Evolutionary conservation across 1,140 invertebrate species (phyloP), one percentile per base, ranked within the genome.

Genomic region (Caenorhabditis tropicalis): DNA sequence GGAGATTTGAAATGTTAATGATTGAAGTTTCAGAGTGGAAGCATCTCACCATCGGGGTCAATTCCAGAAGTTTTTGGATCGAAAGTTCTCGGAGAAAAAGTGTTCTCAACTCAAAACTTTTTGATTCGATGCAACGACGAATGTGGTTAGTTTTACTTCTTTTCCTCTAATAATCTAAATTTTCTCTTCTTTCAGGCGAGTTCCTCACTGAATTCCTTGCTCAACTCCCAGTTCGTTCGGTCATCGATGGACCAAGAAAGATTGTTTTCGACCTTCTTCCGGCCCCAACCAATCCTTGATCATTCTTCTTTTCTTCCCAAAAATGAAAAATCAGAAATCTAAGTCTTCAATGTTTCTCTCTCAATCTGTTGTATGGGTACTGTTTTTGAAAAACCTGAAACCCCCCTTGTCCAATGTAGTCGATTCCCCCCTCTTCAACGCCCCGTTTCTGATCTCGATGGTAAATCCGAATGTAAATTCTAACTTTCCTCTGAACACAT

Each of bases 1-100:
- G 19, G 19, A 74, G 19, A 24, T 9, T 74, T 21, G 10, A 70
- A 46, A 48, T 46, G 1, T 80, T 15, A 80, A 24, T 33, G 0
- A 21, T 80, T 49, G 5, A 5, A 10, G 46, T 74, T 83, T 53
- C 74, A 84, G 83, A 79, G 70, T 21, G 83, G 83, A 39, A 74
- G 58, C 29, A 65, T 84, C 24, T 84, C 83, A 27, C 83, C 83
- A 31, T 60, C 70, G 3, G 83, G 65, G 48, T 81, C 83, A 7
- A 43, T 84, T 33, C 49, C 70, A 15, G 83, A 84, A 16, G 48
- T 31, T 12, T 80, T 36, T 65, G 53, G 7, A 0, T 60, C 49
- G 16, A 31, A 43, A 27, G n/a, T 7, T 16, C 6, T 48, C 29
- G 15, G 15, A 19, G 83, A 84, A 12, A 80, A 80, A 31, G 21